phyloP scores from a whole-genome alignment of 2,888 invertebrate species.

The Acanthococcus lagerstroemiae region DNA sequence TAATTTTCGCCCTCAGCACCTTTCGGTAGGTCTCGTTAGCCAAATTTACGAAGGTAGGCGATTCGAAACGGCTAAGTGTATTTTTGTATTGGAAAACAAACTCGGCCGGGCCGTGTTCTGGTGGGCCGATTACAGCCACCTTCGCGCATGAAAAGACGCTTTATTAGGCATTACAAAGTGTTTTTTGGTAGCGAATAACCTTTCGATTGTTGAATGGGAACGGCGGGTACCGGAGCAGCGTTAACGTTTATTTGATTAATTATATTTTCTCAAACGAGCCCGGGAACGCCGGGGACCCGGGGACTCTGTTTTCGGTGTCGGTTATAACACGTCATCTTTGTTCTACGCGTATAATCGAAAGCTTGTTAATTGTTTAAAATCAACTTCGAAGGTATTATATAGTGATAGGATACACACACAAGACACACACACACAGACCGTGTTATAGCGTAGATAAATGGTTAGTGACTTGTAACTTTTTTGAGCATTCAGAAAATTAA shows the following conservation, averaged over 20 bases:
- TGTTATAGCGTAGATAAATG: slow-evolving; percentile 29
- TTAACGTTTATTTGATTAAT: slow-evolving; percentile 22
- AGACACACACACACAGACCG: not conserved
- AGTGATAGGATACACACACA: no score
- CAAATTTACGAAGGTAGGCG: no score
- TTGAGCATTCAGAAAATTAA: slow-evolving; percentile 33
- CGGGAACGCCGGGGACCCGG: not conserved
- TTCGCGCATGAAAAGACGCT: not conserved
- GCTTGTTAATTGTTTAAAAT: slow-evolving; percentile 32
- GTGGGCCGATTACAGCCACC: slow-evolving; percentile 3
- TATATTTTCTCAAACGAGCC: slow-evolving; percentile 3
- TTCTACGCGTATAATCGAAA: slow-evolving; percentile 11
- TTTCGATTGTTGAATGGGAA: not conserved
- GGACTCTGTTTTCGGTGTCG: no score
- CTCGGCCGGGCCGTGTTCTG: not conserved
- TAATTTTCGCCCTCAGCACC: no score
- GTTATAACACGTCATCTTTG: slow-evolving; percentile 6
- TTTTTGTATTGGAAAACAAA: no score
- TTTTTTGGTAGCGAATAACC: slow-evolving; percentile 19
- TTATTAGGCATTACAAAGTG: slow-evolving; percentile 10
- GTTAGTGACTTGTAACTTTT: slow-evolving; percentile 34
- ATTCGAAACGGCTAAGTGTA: no score
- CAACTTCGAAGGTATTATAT: slow-evolving; percentile 9
- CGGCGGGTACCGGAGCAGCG: not conserved
- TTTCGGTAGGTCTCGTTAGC: no score